Conservation (phyloP, 2,888 invertebrate genomes). For the Sarcophaga carnaria region DNA sequence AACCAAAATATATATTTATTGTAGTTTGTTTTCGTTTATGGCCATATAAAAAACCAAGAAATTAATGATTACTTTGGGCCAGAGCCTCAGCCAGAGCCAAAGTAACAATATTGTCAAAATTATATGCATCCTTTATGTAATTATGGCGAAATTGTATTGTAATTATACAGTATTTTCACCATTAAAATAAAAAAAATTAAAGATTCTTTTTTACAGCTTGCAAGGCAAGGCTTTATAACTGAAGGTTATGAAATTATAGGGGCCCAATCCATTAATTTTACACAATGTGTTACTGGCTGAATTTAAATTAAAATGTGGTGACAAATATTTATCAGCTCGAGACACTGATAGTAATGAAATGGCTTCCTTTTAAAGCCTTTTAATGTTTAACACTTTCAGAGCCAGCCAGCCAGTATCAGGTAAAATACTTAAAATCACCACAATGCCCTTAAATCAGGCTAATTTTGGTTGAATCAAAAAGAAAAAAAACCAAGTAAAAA, state of each 20-base stretch:
- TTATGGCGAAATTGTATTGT: constrained; percentile 58
- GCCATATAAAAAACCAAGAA: background rate
- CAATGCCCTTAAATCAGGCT: constrained; percentile 38
- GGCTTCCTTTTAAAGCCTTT: constrained; percentile 20
- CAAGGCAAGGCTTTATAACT: background rate
- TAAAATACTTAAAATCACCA: constrained; percentile 17
- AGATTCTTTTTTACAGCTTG: background rate
- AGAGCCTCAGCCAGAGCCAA: background rate
- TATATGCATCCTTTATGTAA: constrained; percentile 57
- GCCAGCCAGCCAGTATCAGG: constrained; percentile 25
- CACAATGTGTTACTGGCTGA: background rate
- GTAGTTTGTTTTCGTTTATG: background rate
- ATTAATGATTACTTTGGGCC: constrained; percentile 39
- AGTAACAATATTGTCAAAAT: constrained; percentile 53
- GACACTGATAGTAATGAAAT: constrained; percentile 17
- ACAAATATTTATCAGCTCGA: constrained; percentile 52
- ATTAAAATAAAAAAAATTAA: background rate
- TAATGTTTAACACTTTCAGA: constrained; percentile 55
- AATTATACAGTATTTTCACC: constrained; percentile 26
- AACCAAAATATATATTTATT: background rate
- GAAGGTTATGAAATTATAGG: constrained; percentile 52
- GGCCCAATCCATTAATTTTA: background rate
- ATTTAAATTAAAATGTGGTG: constrained; percentile 55
- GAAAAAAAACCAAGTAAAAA: no score
- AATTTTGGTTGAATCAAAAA: constrained; percentile 25